These are phyloP conservation scores for Urocitellus parryii DNA, from an alignment of 2,113 vertebrate species.

Conservation along the genomic window DNA sequence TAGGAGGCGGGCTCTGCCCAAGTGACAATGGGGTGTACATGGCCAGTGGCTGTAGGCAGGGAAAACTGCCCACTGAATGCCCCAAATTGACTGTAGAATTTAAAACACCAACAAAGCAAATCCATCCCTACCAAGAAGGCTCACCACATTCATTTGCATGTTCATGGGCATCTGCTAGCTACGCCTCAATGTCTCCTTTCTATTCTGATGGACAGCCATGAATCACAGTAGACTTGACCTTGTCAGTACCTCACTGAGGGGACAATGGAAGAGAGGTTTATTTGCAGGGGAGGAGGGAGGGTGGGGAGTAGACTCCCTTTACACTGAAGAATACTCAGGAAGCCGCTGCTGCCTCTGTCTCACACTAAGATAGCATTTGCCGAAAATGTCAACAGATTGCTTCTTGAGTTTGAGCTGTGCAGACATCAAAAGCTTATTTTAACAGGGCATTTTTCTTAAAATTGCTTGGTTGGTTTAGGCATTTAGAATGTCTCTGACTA, in stretches of 20 bases:
- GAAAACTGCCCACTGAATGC: conserved; percentile 38
- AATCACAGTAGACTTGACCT: conserved; percentile 56
- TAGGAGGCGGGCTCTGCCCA: conserved; percentile 56
- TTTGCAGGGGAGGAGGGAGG: neutral
- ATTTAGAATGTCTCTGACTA: conserved; percentile 84
- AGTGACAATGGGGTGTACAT: neutral
- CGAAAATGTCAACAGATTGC: conserved; percentile 85
- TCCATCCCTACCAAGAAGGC: conserved; percentile 26
- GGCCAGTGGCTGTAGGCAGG: neutral
- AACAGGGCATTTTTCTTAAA: conserved; percentile 82
- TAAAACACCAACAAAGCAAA: conserved; percentile 76
- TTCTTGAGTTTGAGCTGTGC: conserved; percentile 76
- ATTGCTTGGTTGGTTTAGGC: conserved; percentile 81
- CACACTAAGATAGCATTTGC: conserved; percentile 79
- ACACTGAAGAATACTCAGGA: conserved; percentile 54
- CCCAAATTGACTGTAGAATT: conserved; percentile 51
- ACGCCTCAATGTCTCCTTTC: conserved; percentile 18
- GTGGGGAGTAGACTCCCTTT: conserved; percentile 47
- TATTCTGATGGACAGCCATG: conserved; percentile 50
- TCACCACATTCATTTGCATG: conserved; percentile 50
- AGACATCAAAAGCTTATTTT: conserved; percentile 84
- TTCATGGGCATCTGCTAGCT: conserved; percentile 53
- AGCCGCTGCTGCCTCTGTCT: conserved; percentile 72
- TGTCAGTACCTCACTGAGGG: conserved; percentile 39
- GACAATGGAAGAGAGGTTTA: conserved; percentile 28